Evolutionary conservation across 2,888 invertebrate genomes (phyloP).

Genomic region (Embidobia sp.): DNA sequence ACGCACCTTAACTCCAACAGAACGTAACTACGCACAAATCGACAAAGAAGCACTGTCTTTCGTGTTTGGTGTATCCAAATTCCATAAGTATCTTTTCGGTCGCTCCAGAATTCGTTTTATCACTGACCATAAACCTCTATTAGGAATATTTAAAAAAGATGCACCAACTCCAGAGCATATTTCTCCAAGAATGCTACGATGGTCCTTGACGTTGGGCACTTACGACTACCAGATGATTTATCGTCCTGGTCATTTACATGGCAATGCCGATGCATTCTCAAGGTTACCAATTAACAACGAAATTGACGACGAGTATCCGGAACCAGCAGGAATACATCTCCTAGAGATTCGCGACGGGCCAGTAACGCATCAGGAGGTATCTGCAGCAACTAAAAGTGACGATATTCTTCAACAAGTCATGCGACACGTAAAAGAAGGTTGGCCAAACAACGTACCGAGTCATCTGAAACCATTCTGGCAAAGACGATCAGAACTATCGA

Average conservation of each 20-base stretch:
- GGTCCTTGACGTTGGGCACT: conserved; percentile 9
- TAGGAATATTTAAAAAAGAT: conserved; percentile 34
- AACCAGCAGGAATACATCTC: not conserved
- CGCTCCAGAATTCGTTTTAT: conserved; percentile 69
- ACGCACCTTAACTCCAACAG: not conserved
- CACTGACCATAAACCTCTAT: conserved; percentile 76
- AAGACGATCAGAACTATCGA: not conserved
- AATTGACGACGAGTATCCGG: not conserved
- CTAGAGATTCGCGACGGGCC: not conserved
- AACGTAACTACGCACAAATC: not conserved
- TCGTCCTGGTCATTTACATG: not conserved
- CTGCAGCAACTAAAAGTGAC: not conserved
- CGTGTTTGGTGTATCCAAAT: conserved; percentile 66
- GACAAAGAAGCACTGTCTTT: conserved; percentile 58
- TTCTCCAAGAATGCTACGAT: conserved; percentile 32
- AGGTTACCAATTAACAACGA: conserved; percentile 66
- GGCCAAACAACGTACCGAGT: not conserved
- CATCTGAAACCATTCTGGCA: conserved; percentile 7
- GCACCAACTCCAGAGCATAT: conserved; percentile 27
- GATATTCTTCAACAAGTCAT: not conserved
- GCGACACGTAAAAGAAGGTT: not conserved
- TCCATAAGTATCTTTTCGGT: conserved; percentile 67
- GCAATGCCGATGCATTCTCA: conserved; percentile 13
- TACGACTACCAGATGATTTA: conserved; percentile 27
- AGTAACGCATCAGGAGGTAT: not conserved